Percentiles rank a stretch among this genome's conserved stretches.
phyloP scores from a whole-genome alignment of 2,113 vertebrate genomes.

The Bombycilla garrulus region DNA sequence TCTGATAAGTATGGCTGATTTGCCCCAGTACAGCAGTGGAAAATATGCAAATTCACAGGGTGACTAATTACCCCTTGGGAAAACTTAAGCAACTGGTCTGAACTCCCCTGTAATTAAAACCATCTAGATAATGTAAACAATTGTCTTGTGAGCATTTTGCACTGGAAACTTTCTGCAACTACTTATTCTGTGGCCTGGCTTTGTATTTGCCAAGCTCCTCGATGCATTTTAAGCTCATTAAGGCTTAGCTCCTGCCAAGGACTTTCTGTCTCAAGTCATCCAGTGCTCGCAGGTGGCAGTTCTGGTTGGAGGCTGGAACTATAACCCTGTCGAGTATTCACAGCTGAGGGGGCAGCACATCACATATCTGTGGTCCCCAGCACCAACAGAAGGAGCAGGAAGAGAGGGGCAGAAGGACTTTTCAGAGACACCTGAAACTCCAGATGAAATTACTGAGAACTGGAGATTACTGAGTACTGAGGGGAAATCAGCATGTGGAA shows the following conservation, averaged over 20 bases:
- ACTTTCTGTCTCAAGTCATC: conserved; percentile 51
- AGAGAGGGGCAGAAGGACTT: background rate
- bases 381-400: background rate
- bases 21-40: conserved; percentile 9
- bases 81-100: conserved; percentile 38
- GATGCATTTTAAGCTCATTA: conserved; percentile 44
- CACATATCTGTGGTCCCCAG: background rate
- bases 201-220: conserved; percentile 18
- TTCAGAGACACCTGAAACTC: background rate
- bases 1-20: conserved; percentile 4
- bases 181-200: conserved; percentile 33
- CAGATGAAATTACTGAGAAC: background rate
- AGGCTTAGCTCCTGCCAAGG: conserved; percentile 56
- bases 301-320: conserved; percentile 4
- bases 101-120: conserved; percentile 54
- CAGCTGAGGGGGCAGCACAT: background rate
- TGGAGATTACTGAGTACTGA: background rate
- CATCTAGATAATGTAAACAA: conserved; percentile 61
- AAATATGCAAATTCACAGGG: conserved; percentile 8
- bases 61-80: background rate
- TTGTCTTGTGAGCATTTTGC: conserved; percentile 24
- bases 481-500: background rate
- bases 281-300: conserved; percentile 53
- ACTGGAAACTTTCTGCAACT: conserved; percentile 44
- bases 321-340: background rate